A percentile compares a stretch with the other conserved stretches of the same genome.
These are phyloP conservation scores for Mesorhabditis sp. DNA, from an alignment of 2,888 invertebrate species.

Conservation along the genomic window DNA sequence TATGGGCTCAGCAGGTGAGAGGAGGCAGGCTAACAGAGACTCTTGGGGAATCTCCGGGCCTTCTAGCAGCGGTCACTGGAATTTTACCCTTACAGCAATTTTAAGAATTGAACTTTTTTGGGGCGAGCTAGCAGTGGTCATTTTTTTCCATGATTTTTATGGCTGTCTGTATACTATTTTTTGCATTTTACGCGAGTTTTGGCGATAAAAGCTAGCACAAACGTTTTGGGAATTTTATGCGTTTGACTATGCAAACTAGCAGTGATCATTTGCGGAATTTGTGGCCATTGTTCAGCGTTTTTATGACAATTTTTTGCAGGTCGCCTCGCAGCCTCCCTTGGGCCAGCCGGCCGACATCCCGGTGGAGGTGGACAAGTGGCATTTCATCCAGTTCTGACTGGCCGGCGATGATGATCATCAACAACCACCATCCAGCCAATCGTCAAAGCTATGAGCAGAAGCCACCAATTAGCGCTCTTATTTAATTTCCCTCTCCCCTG, in stretches of 20 bases:
- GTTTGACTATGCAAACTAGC: too few relatives aligned
- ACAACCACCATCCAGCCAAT: background rate
- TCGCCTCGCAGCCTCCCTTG: slow-evolving; percentile 18
- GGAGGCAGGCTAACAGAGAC: too few relatives aligned
- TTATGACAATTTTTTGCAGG: background rate
- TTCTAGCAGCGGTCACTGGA: too few relatives aligned
- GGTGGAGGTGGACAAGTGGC: slow-evolving; percentile 49
- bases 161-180: too few relatives aligned
- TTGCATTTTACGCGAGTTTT: too few relatives aligned
- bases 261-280: too few relatives aligned
- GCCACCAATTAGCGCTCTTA: too few relatives aligned
- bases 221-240: background rate
- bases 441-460: background rate
- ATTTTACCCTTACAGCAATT: too few relatives aligned
- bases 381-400: slow-evolving; percentile 42
- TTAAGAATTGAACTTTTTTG: background rate
- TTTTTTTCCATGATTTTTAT: background rate
- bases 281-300: too few relatives aligned
- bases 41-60: too few relatives aligned
- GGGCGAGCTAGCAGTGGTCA: slow-evolving; percentile 1
- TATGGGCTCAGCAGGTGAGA: background rate
- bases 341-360: slow-evolving; percentile 22
- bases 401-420: slow-evolving; percentile 1
- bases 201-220: too few relatives aligned
- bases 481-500: too few relatives aligned